phyloP scores from a whole-genome alignment of 2,797 vertebrate species.

The Gephyroberyx darwinii region DNA sequence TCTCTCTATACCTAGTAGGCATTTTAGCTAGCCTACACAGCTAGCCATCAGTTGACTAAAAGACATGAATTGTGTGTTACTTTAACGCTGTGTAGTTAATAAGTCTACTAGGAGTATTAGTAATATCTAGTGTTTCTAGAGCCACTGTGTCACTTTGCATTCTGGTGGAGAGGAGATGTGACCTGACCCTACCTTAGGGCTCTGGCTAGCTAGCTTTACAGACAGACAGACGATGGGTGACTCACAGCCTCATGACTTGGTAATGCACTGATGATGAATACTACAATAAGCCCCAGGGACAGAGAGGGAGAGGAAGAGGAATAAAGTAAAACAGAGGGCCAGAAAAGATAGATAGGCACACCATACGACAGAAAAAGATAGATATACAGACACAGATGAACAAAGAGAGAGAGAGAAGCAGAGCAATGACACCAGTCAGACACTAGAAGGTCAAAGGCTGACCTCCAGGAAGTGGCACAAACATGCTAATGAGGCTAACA shows the following conservation, averaged over 20 bases:
- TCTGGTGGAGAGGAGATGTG: not conserved
- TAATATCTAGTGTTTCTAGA: not conserved
- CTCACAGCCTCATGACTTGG: constrained; percentile 23
- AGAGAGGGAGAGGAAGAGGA: not conserved
- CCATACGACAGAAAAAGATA: constrained; percentile 3
- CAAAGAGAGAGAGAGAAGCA: not conserved
- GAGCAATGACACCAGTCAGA: not conserved
- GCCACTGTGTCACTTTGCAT: constrained; percentile 3
- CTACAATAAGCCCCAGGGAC: constrained; percentile 11
- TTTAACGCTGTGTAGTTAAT: not conserved
- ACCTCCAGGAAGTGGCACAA: constrained; percentile 1
- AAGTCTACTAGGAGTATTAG: not conserved
- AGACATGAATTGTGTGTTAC: not conserved
- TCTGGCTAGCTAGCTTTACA: constrained; percentile 1
- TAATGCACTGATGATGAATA: constrained; percentile 18
- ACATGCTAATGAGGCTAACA: constrained; percentile 9
- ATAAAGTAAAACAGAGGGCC: not conserved
- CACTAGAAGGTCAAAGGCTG: not conserved
- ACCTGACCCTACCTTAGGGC: not conserved
- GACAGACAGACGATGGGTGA: constrained; percentile 3
- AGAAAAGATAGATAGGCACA: not conserved
- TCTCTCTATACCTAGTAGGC: too few relatives aligned
- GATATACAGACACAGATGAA: not conserved
- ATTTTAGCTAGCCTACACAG: too few relatives aligned
- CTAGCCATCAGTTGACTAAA: too few relatives aligned